Evolutionary conservation across 30 jellyfish, hydroid and myxozoan genomes (phyloP).

Genomic region (Hydra vulgaris): DNA sequence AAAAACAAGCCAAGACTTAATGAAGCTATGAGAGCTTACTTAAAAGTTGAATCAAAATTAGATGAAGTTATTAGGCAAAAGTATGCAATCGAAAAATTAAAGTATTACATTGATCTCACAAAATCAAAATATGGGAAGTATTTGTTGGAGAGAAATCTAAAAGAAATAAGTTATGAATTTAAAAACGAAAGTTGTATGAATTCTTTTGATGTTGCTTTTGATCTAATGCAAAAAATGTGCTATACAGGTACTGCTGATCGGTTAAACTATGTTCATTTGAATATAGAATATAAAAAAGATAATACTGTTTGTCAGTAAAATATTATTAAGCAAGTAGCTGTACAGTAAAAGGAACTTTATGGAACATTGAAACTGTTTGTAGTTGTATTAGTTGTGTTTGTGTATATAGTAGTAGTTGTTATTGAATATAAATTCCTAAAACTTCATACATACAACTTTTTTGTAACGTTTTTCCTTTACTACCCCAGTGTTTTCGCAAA

Average conservation of each 20-base stretch:
- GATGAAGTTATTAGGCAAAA: not conserved
- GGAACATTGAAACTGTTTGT: no score
- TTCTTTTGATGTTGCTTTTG: not conserved
- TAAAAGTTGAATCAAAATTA: not conserved
- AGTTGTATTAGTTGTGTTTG: no score
- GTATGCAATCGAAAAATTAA: not conserved
- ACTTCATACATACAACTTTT: no score
- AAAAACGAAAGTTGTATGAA: not conserved
- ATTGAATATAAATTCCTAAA: no score
- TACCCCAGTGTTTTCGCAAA: no score
- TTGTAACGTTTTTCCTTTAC: no score
- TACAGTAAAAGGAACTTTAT: no score
- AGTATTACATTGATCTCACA: not conserved
- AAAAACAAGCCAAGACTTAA: not conserved
- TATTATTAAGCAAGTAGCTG: no score
- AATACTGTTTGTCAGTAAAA: no score
- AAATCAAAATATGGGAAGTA: not conserved
- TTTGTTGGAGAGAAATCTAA: not conserved
- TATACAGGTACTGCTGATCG: not conserved
- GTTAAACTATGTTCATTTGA: not conserved
- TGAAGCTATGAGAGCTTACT: not conserved
- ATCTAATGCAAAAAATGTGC: not conserved
- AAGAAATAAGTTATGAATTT: not conserved
- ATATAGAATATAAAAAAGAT: no score
- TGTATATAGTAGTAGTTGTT: no score